Percentiles rank a stretch among this genome's conserved stretches.
Evolutionary conservation across 1,140 invertebrate species (phyloP).

Genomic region (Plodia interpunctella): DNA sequence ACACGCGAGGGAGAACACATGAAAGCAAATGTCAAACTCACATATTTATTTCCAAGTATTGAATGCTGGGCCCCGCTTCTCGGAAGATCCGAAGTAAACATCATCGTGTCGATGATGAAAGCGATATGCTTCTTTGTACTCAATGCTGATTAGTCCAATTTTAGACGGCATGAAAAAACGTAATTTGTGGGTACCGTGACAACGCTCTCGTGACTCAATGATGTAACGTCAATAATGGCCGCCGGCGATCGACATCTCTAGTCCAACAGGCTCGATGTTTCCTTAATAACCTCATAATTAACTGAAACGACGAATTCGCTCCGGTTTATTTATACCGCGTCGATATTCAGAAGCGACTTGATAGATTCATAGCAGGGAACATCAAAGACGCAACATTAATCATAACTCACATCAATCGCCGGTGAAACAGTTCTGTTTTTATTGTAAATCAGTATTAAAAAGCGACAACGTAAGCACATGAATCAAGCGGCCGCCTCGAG

Average conservation of each 20-base stretch:
- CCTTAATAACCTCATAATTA: slow-evolving; percentile 67
- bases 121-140: slow-evolving; percentile 73
- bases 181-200: slow-evolving; percentile 57
- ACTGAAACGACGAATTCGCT: slow-evolving; percentile 52
- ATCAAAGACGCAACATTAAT: slow-evolving; percentile 73
- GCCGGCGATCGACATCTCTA: slow-evolving; percentile 29
- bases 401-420: slow-evolving; percentile 75
- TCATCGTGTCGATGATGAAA: slow-evolving; percentile 75
- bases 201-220: slow-evolving; percentile 39
- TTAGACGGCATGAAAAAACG: slow-evolving; percentile 37
- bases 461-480: slow-evolving; percentile 65
- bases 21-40: slow-evolving; percentile 76
- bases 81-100: slow-evolving; percentile 68
- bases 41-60: slow-evolving; percentile 77
- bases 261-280: slow-evolving; percentile 36
- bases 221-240: slow-evolving; percentile 35
- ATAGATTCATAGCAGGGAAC: slow-evolving; percentile 73
- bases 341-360: slow-evolving; percentile 68
- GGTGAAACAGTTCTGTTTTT: slow-evolving; percentile 68
- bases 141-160: slow-evolving; percentile 72
- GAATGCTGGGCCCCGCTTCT: slow-evolving; percentile 64
- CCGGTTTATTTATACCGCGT: slow-evolving; percentile 68
- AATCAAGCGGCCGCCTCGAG: slow-evolving; percentile 66
- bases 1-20: slow-evolving; percentile 68
- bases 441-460: slow-evolving; percentile 76